Percentiles rank a stretch among this genome's conserved stretches.
Evolutionary conservation across 2,113 vertebrate genomes (phyloP).

Genomic region (Petromus typicus): DNA sequence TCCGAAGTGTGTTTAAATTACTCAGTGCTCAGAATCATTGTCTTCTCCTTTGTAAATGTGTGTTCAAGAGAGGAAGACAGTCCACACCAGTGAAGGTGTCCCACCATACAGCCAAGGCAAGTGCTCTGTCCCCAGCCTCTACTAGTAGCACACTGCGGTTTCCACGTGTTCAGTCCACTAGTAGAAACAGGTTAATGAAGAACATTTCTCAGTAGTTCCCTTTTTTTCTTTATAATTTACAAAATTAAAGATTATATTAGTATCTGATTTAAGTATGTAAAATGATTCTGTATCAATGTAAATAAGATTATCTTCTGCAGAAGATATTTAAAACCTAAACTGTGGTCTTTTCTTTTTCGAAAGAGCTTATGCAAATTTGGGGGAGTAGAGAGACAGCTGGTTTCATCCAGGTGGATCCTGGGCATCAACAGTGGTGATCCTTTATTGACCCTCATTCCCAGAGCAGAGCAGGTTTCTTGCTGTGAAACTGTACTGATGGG

Average conservation of each 20-base stretch:
- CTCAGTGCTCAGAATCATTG: conserved; percentile 62
- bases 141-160: not conserved
- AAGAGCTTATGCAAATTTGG: not conserved
- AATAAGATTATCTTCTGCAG: conserved; percentile 85
- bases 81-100: conserved; percentile 34
- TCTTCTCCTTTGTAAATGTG: conserved; percentile 61
- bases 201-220: conserved; percentile 59
- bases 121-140: conserved; percentile 1
- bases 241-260: conserved; percentile 81
- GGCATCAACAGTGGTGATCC: not conserved
- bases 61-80: conserved; percentile 26
- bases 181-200: conserved; percentile 66
- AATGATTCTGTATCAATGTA: conserved; percentile 86
- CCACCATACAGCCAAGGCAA: conserved; percentile 35
- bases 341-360: conserved; percentile 74
- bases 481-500: not conserved
- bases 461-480: not conserved
- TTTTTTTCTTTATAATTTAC: conserved; percentile 78
- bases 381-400: no score
- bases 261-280: conserved; percentile 82
- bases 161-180: not conserved
- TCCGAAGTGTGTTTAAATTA: conserved; percentile 44
- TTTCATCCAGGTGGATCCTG: not conserved
- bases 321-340: conserved; percentile 82
- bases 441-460: not conserved